These are phyloP conservation scores for Dryobota labecula DNA, from an alignment of 2,888 invertebrate genomes.

Conservation along the genomic window DNA sequence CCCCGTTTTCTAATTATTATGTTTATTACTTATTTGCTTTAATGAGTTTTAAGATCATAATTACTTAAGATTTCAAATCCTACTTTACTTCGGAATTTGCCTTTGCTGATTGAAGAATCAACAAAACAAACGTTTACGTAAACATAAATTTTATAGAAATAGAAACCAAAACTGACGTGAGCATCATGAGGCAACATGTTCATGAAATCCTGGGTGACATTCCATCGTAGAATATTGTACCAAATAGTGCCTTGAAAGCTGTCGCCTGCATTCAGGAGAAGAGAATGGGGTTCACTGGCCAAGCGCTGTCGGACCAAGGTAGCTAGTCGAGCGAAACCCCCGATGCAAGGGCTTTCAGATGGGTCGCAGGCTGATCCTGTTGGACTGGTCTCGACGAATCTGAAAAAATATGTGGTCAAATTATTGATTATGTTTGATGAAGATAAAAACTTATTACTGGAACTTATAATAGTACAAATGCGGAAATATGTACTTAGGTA, in stretches of 20 bases:
- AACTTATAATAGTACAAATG: no score
- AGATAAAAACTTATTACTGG: background rate
- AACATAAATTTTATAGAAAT: background rate
- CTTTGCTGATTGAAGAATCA: background rate
- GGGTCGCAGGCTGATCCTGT: slow-evolving; percentile 90
- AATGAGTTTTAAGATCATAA: background rate
- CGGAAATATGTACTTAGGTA: no score
- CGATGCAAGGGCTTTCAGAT: slow-evolving; percentile 90
- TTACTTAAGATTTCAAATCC: no score
- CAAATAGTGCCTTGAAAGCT: slow-evolving; percentile 94
- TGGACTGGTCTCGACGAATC: slow-evolving; percentile 91
- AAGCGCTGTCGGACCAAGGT: slow-evolving; percentile 87
- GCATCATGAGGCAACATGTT: slow-evolving; percentile 94
- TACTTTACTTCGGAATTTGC: background rate
- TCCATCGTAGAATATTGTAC: slow-evolving; percentile 94
- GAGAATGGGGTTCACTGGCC: slow-evolving; percentile 90
- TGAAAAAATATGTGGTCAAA: slow-evolving; percentile 65
- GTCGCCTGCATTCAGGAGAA: slow-evolving; percentile 93
- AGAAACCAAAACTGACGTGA: slow-evolving; percentile 89
- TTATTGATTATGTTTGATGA: background rate
- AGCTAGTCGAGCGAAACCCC: slow-evolving; percentile 93
- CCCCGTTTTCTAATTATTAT: background rate
- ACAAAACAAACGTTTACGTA: background rate
- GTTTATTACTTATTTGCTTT: background rate
- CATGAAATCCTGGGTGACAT: slow-evolving; percentile 94